These are phyloP conservation scores for Heteromurus nitidus DNA, from an alignment of 2,888 invertebrate genomes.

Conservation along the genomic window DNA sequence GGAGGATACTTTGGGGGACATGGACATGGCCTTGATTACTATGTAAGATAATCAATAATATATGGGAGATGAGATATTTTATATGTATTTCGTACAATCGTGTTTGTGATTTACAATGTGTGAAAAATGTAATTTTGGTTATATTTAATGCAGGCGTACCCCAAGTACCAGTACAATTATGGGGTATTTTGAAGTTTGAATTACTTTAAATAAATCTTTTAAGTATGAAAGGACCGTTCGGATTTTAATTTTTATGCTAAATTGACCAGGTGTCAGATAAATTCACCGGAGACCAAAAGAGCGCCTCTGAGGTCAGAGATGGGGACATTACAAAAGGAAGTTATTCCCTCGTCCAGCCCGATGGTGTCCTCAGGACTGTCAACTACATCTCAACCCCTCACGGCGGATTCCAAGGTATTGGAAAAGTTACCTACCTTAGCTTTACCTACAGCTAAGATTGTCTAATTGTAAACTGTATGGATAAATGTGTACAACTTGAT, in stretches of 20 bases:
- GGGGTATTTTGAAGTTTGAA: conserved; percentile 16
- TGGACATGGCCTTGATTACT: conserved; percentile 36
- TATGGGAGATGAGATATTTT: background rate
- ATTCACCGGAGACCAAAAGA: conserved; percentile 63
- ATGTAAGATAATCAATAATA: conserved; percentile 23
- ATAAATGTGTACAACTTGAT: too few relatives aligned
- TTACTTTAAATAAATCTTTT: background rate
- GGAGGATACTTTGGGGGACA: conserved; percentile 1
- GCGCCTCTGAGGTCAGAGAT: conserved; percentile 51
- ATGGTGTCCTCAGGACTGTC: conserved; percentile 29
- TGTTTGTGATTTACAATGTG: background rate
- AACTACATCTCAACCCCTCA: conserved; percentile 32
- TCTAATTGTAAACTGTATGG: too few relatives aligned
- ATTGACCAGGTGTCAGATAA: conserved; percentile 32
- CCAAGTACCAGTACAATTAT: conserved; percentile 51
- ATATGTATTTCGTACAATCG: background rate
- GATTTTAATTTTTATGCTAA: background rate
- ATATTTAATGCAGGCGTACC: conserved; percentile 36
- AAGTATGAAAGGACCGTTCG: background rate
- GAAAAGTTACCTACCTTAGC: too few relatives aligned
- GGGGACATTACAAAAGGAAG: conserved; percentile 61
- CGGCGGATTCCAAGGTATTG: conserved; percentile 49
- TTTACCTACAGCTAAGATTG: too few relatives aligned
- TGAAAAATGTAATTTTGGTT: background rate
- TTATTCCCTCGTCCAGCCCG: conserved; percentile 49